Evolutionary conservation across 1,140 invertebrate species (phyloP).

Genomic region (Lordiphosa mommai): DNA sequence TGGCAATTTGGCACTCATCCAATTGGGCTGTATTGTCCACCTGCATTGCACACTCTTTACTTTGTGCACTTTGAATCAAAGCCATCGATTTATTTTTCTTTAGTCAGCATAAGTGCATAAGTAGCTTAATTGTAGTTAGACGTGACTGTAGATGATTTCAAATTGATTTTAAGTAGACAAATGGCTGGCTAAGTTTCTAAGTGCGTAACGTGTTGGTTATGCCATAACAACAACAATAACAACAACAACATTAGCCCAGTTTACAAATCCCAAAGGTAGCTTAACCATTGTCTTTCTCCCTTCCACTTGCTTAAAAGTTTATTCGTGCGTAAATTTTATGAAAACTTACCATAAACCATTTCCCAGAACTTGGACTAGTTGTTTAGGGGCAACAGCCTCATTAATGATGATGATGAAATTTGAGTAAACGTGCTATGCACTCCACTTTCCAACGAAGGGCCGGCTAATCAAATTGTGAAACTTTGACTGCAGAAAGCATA

Average conservation of each 20-base stretch:
- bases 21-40: conserved; percentile 57
- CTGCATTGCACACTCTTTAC: conserved; percentile 19
- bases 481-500: conserved; percentile 1
- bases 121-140: conserved; percentile 28
- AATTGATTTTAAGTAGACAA: conserved; percentile 35
- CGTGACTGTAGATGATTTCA: conserved; percentile 47
- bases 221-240: conserved; percentile 11
- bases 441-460: not conserved
- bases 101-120: conserved; percentile 1
- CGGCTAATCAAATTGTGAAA: not conserved
- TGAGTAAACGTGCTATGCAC: conserved; percentile 25
- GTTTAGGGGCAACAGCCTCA: conserved; percentile 68
- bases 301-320: conserved; percentile 25
- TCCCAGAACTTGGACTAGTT: conserved; percentile 51
- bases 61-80: conserved; percentile 40
- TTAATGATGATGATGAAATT: conserved; percentile 72
- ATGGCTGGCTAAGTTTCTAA: not conserved
- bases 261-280: not conserved
- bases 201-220: conserved; percentile 36
- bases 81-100: conserved; percentile 67
- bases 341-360: conserved; percentile 36
- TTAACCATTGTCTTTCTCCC: not conserved
- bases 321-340: conserved; percentile 33
- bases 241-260: conserved; percentile 20
- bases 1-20: conserved; percentile 46